Conservation (phyloP, 2,888 invertebrate species). For the Lithodes maja region DNA sequence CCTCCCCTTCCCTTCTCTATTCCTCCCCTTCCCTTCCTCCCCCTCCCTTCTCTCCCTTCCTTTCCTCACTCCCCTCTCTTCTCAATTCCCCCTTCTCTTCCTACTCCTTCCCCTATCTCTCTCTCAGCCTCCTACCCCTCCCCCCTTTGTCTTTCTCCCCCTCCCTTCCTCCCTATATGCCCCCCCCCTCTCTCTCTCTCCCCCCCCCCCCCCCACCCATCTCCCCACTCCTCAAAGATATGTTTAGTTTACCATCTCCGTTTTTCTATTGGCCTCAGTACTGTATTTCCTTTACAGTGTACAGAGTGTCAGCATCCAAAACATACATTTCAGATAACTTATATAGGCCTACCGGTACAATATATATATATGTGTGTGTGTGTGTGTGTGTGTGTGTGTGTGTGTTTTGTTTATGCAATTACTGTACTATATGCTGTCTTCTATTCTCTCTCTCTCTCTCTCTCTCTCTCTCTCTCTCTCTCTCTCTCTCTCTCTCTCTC, state of each 20-base stretch:
- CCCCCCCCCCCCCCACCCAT: background rate
- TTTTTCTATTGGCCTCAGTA: too few relatives aligned
- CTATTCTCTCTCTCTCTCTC: background rate
- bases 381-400: too few relatives aligned
- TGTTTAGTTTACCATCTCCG: too few relatives aligned
- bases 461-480: background rate
- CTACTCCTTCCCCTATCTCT: conserved; percentile 4
- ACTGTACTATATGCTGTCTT: background rate
- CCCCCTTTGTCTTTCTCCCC: background rate
- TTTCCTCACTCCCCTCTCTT: background rate
- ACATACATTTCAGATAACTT: too few relatives aligned
- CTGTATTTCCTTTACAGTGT: too few relatives aligned
- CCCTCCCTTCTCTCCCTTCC: background rate
- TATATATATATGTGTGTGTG: too few relatives aligned
- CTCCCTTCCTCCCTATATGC: background rate
- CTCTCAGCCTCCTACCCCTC: background rate
- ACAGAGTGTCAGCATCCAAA: too few relatives aligned
- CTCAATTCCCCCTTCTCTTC: background rate
- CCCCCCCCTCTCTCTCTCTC: background rate
- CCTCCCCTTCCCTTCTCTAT: background rate
- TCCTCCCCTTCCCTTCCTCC: background rate
- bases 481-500: too few relatives aligned
- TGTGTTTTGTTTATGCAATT: too few relatives aligned
- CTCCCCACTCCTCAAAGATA: background rate
- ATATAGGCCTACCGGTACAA: too few relatives aligned